These are phyloP conservation scores for Avahi laniger DNA, from an alignment of 2,797 vertebrate genomes.

Conservation along the genomic window DNA sequence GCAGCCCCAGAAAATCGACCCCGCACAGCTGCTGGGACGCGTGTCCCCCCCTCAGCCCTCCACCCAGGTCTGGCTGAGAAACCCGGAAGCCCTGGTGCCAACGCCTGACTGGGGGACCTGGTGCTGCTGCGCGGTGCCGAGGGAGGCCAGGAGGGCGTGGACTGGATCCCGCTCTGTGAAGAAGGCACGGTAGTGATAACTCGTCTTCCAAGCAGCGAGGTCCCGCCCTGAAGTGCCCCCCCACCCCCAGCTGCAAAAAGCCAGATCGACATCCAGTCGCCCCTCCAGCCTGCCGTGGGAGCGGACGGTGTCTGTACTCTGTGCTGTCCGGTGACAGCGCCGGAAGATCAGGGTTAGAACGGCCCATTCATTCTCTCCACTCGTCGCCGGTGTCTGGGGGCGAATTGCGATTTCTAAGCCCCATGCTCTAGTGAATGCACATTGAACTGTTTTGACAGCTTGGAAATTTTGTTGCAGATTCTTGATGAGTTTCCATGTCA, in stretches of 20 bases:
- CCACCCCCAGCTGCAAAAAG: background rate
- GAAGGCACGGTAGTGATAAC: background rate
- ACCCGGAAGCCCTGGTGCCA: background rate
- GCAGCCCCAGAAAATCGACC: background rate
- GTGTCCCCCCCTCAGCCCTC: too few species aligned
- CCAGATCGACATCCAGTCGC: background rate
- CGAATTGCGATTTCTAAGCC: conserved; percentile 14
- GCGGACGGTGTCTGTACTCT: background rate
- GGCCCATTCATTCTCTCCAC: conserved; percentile 16
- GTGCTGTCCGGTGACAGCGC: background rate
- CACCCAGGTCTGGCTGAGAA: background rate
- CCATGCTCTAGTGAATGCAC: background rate
- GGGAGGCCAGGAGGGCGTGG: background rate
- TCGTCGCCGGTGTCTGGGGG: background rate
- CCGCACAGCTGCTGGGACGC: background rate
- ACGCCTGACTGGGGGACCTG: background rate
- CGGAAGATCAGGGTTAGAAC: background rate
- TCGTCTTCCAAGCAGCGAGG: background rate
- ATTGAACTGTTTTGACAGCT: conserved; percentile 58
- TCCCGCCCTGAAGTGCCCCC: too few species aligned
- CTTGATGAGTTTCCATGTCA: conserved; percentile 29
- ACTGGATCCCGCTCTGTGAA: background rate
- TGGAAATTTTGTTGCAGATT: conserved; percentile 39
- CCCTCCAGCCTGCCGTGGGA: background rate
- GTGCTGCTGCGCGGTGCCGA: background rate